Percentiles rank a stretch among this genome's conserved stretches.
phyloP scores from a whole-genome alignment of 2,888 invertebrate genomes.

The Limenitis arthemis region DNA sequence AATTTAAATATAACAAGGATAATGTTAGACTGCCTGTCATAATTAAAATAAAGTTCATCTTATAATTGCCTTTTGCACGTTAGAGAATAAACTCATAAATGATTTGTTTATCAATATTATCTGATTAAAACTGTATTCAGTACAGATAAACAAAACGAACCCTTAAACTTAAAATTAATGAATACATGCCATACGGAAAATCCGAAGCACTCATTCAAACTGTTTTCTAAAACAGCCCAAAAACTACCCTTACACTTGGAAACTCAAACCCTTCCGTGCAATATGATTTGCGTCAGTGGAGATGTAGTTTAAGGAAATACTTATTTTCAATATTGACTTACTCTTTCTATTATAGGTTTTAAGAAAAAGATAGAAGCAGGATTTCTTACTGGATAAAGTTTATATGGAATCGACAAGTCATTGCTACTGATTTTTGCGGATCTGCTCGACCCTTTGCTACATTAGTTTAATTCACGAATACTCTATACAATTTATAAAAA shows the following conservation, averaged over 20 bases:
- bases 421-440: conserved; percentile 57
- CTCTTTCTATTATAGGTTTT: conserved; percentile 19
- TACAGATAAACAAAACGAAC: not conserved
- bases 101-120: too few relatives aligned
- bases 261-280: conserved; percentile 67
- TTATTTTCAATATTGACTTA: conserved; percentile 14
- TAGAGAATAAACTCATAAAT: too few relatives aligned
- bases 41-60: too few relatives aligned
- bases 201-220: conserved; percentile 16
- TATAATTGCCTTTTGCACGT: too few relatives aligned
- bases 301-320: conserved; percentile 40
- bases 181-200: not conserved
- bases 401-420: conserved; percentile 49
- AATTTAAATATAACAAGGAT: too few relatives aligned
- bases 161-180: not conserved
- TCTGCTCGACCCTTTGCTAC: conserved; percentile 30
- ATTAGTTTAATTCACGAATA: conserved; percentile 31
- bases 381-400: conserved; percentile 11
- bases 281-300: conserved; percentile 72
- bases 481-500: conserved; percentile 23
- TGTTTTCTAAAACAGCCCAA: conserved; percentile 39
- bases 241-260: conserved; percentile 48
- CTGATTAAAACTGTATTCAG: not conserved
- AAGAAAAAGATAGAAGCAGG: conserved; percentile 21
- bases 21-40: too few relatives aligned